A percentile compares a stretch with the other conserved stretches of the same genome.
Conservation (phyloP, 2,113 vertebrate genomes). For the Cariama cristata region DNA sequence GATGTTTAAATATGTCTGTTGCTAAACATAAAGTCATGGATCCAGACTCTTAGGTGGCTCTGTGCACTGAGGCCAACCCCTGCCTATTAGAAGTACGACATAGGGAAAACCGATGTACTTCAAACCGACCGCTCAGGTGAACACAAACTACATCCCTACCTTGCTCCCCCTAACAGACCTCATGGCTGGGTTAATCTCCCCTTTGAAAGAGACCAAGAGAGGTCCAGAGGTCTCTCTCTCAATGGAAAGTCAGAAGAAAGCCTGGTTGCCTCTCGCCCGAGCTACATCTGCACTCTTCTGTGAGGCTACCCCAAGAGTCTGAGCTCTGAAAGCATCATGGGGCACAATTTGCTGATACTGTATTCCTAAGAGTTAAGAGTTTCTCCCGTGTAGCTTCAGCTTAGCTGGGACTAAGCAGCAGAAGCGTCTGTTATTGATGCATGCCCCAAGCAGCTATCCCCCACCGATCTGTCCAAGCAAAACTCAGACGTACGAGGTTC, state of each 20-base stretch:
- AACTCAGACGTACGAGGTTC: not conserved
- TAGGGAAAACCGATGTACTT: not conserved
- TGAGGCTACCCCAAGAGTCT: not conserved
- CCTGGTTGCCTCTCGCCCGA: not conserved
- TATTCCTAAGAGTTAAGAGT: not conserved
- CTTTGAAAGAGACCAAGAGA: not conserved
- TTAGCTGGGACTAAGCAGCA: not conserved
- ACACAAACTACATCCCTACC: not conserved
- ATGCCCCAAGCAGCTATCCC: fast-evolving
- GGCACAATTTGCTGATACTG: not conserved
- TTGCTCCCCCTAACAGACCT: not conserved
- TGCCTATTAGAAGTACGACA: not conserved
- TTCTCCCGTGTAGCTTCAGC: not conserved
- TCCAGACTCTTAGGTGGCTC: not conserved
- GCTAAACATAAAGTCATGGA: not conserved
- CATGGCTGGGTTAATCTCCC: not conserved
- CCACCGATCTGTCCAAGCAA: not conserved
- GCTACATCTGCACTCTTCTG: not conserved
- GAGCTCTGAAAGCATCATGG: not conserved
- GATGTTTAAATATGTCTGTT: not conserved
- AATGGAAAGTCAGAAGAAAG: not conserved
- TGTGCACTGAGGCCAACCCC: not conserved
- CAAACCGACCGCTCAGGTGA: not conserved
- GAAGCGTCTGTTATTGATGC: not conserved
- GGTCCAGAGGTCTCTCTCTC: not conserved